Base-by-base conservation (phyloP, 1,140 invertebrate species). In the Zaprionus ornatus region DNA sequence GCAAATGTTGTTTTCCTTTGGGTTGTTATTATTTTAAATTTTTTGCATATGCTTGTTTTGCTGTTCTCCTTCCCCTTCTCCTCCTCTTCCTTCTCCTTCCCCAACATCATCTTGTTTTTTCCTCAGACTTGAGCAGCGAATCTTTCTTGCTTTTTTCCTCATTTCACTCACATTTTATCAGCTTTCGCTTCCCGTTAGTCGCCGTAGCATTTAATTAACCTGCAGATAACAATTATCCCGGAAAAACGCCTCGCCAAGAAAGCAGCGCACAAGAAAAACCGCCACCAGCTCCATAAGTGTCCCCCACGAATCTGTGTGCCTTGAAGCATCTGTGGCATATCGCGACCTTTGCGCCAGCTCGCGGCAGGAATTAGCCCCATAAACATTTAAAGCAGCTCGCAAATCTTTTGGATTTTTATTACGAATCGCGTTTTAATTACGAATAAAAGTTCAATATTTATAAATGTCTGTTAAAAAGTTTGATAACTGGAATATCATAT, bases 1-100 rank as follows among this genome's bases (percentile, higher is more conserved):
- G 85, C 85, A 88, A 88, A 88, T 90, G 85, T 88, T 88, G 85
- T 88, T 90, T 88, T 88, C 85, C 85, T 90, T 88, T 88, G 85
- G 81, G 85, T 90, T 87, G 83, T 87, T 88, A 88, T 88, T 90
- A 88, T 88, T 88, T 88, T 78, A 84, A 81, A 84, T 82, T 90
- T 79, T 86, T 61, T 76, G 27, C 56, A 62, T 79, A 74, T 73
- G 65, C 62, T 66, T 74, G 59, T 55, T 77, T 70, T 52, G 79
- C 59, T 67, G 21, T 73, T 25, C 29, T 10, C n/a, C 45, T 45
- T 67, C 29, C 13, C 55, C 29, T 40, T 5, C 42, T 7, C 4
- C 19, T 10, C 25, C 15, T 5, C n/a, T 3, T 19, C 19, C 35
- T 4, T 4, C 29, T 29, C 37, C 9, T 9, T 27, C 15, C 13